Conservation (phyloP, 2,113 vertebrate genomes). For the Philantomba maxwellii region DNA sequence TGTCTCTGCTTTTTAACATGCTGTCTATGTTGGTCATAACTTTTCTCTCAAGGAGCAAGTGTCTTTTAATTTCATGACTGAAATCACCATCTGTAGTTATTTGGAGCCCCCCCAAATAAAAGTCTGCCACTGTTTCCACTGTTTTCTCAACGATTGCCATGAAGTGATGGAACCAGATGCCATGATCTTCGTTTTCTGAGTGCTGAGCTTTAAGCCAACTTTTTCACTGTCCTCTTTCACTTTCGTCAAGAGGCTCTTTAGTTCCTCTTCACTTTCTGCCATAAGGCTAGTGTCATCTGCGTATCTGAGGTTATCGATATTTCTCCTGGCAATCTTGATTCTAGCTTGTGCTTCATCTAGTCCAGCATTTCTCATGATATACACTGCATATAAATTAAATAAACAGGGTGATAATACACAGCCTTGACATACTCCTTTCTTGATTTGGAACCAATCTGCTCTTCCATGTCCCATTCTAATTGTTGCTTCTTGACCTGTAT, state of each 20-base stretch:
- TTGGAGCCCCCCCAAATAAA: neutral
- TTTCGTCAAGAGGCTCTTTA: neutral
- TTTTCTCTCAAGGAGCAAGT: neutral
- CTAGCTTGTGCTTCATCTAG: neutral
- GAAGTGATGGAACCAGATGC: neutral
- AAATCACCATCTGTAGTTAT: neutral
- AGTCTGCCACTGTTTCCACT: neutral
- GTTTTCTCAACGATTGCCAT: neutral
- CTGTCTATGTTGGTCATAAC: neutral
- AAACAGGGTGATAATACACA: neutral
- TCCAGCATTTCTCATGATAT: neutral
- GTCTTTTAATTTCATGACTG: neutral
- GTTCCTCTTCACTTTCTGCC: neutral
- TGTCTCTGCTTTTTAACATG: neutral
- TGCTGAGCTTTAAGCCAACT: neutral
- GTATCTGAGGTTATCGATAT: neutral
- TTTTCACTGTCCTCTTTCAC: neutral
- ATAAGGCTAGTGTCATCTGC: neutral
- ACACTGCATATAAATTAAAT: neutral
- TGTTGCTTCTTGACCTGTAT: neutral
- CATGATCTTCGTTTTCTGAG: neutral
- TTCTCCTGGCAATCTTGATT: neutral
- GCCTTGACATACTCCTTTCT: neutral
- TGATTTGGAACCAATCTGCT: accelerated
- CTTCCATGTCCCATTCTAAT: neutral